phyloP scores from a whole-genome alignment of 1,140 invertebrate species.

The Sycophaga agraensis region DNA sequence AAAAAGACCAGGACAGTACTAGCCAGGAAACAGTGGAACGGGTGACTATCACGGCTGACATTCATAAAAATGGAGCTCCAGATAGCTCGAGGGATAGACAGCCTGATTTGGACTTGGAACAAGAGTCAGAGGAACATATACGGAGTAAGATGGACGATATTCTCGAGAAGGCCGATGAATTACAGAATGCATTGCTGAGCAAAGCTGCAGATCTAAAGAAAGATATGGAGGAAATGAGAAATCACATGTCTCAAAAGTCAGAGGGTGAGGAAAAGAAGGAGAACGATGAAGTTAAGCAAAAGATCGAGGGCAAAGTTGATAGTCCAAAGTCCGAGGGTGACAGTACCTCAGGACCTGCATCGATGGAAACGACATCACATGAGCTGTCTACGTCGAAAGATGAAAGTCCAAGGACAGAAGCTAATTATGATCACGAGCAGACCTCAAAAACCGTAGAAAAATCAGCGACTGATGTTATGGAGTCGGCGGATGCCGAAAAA shows the following conservation, averaged over 20 bases:
- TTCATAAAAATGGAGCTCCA: constrained; percentile 48
- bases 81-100: constrained; percentile 37
- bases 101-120: constrained; percentile 7
- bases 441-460: too few relatives aligned
- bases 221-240: constrained; percentile 47
- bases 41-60: constrained; percentile 47
- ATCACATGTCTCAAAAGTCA: constrained; percentile 48
- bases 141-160: constrained; percentile 41
- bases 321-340: not conserved
- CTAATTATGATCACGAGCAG: too few relatives aligned
- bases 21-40: constrained; percentile 50
- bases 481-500: not conserved
- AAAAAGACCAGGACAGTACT: constrained; percentile 39
- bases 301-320: constrained; percentile 24
- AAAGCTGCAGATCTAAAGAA: constrained; percentile 48
- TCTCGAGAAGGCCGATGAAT: constrained; percentile 41
- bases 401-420: constrained; percentile 20
- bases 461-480: too few relatives aligned
- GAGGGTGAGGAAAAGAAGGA: constrained; percentile 40
- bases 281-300: constrained; percentile 39
- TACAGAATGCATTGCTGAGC: constrained; percentile 38
- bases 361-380: not conserved
- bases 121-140: constrained; percentile 20
- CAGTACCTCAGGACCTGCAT: not conserved
- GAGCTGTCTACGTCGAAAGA: not conserved